Evolutionary conservation across 2,888 invertebrate genomes (phyloP).

Genomic region (Agrypnus murinus): DNA sequence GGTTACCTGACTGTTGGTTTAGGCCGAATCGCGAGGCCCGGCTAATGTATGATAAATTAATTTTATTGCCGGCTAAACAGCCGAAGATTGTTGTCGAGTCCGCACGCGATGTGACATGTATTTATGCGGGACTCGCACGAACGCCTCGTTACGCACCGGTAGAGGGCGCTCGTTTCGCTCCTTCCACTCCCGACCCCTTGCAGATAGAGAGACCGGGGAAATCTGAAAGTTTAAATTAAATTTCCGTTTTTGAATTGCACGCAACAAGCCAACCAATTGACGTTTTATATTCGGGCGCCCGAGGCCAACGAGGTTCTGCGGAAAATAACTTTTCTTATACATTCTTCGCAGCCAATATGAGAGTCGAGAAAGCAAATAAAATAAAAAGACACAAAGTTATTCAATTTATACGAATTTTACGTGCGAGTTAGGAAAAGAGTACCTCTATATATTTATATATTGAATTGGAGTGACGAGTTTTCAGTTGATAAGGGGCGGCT

Average conservation of each 20-base stretch:
- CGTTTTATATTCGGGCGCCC: slow-evolving; percentile 67
- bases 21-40: slow-evolving; percentile 67
- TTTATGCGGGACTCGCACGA: slow-evolving; percentile 65
- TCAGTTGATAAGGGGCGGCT: slow-evolving; percentile 43
- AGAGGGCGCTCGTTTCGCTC: slow-evolving; percentile 37
- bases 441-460: slow-evolving; percentile 56
- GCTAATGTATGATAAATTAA: slow-evolving; percentile 71
- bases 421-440: slow-evolving; percentile 61
- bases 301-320: slow-evolving; percentile 58
- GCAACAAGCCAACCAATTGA: slow-evolving; percentile 70
- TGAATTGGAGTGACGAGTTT: slow-evolving; percentile 62
- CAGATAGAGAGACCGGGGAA: slow-evolving; percentile 56
- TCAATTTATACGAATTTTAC: slow-evolving; percentile 69
- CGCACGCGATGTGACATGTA: slow-evolving; percentile 71
- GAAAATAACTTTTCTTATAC: slow-evolving; percentile 69
- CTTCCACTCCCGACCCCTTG: slow-evolving; percentile 27
- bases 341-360: slow-evolving; percentile 64
- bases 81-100: slow-evolving; percentile 70
- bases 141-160: slow-evolving; percentile 62
- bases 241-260: slow-evolving; percentile 71
- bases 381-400: slow-evolving; percentile 69
- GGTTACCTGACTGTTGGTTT: slow-evolving; percentile 64
- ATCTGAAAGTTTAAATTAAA: slow-evolving; percentile 71
- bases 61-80: slow-evolving; percentile 73
- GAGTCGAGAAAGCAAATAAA: slow-evolving; percentile 66